Percentiles rank a stretch among this genome's conserved stretches.
Evolutionary conservation across 2,888 invertebrate species (phyloP).

Genomic region (Cosmia trapezina): DNA sequence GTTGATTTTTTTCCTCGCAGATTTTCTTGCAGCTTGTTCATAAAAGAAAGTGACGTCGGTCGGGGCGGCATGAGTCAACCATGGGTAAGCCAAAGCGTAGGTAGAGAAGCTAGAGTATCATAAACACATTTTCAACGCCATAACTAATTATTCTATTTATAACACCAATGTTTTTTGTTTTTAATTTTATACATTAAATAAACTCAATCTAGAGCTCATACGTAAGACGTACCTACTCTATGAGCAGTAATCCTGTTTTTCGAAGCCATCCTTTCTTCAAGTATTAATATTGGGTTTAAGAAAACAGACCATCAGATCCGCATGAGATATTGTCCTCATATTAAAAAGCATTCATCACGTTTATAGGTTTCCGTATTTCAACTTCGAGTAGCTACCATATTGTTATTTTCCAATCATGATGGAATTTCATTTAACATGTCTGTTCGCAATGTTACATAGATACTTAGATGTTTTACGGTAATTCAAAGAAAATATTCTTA

Average conservation of each 20-base stretch:
- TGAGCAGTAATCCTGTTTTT: background rate
- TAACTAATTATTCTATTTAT: too few species aligned
- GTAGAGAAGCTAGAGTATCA: background rate
- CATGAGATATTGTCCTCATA: constrained; percentile 58
- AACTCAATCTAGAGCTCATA: background rate
- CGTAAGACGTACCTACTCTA: background rate
- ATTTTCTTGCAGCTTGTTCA: background rate
- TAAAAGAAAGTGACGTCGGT: background rate
- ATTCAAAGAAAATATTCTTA: background rate
- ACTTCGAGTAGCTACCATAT: constrained; percentile 8
- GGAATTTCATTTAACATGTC: constrained; percentile 35
- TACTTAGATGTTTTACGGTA: background rate
- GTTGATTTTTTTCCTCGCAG: too few species aligned
- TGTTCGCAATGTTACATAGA: background rate
- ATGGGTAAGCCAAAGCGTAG: background rate
- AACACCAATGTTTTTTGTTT: too few species aligned
- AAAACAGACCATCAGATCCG: constrained; percentile 23
- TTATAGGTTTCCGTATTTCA: constrained; percentile 59
- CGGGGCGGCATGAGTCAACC: background rate
- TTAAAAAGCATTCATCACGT: constrained; percentile 71
- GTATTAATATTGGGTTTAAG: constrained; percentile 23
- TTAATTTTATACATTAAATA: too few species aligned
- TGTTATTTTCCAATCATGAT: constrained; percentile 30
- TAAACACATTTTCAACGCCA: background rate
- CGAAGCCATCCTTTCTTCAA: background rate